Conservation (phyloP, 1,140 invertebrate genomes). For the Drosophila oshimai region DNA sequence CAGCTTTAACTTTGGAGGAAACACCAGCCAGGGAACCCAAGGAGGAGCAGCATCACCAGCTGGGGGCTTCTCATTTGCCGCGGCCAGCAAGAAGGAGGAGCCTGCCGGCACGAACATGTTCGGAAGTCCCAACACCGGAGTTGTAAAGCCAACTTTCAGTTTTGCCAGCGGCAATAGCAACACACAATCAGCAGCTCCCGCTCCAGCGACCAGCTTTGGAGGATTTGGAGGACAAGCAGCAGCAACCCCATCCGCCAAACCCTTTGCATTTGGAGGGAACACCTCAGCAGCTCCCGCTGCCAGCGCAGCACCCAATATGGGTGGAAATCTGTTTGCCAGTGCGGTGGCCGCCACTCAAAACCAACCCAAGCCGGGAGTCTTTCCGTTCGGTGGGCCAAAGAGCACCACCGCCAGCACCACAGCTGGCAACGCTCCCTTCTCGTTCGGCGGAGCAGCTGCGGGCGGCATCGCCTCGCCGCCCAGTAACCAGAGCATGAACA, state of each 20-base stretch:
- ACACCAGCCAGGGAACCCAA: background rate
- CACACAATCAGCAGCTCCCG: background rate
- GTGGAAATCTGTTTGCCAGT: constrained; percentile 50
- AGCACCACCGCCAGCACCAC: background rate
- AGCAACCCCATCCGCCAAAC: constrained; percentile 20
- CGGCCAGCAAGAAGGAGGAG: constrained; percentile 2
- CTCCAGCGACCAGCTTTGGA: constrained; percentile 20
- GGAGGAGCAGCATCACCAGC: background rate
- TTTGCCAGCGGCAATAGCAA: constrained; percentile 1
- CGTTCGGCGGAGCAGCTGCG: constrained; percentile 34
- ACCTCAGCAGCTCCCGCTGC: background rate
- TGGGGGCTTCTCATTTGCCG: constrained; percentile 15
- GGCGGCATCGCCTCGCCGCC: constrained; percentile 34
- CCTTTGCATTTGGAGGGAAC: constrained; percentile 51
- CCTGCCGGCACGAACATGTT: constrained; percentile 1
- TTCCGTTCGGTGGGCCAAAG: constrained; percentile 27
- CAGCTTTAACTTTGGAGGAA: constrained; percentile 43
- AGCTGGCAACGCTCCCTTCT: constrained; percentile 32
- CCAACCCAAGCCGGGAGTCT: constrained; percentile 36
- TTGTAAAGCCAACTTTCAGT: constrained; percentile 4
- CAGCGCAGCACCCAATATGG: background rate
- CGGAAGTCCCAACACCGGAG: constrained; percentile 6
- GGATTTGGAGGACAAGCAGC: constrained; percentile 27
- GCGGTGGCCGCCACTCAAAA: constrained; percentile 41
- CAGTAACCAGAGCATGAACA: constrained; percentile 31